These are phyloP conservation scores for Zoanthus sansibaricus DNA, from an alignment of 92 coral and sea anemone genomes.

Conservation along the genomic window DNA sequence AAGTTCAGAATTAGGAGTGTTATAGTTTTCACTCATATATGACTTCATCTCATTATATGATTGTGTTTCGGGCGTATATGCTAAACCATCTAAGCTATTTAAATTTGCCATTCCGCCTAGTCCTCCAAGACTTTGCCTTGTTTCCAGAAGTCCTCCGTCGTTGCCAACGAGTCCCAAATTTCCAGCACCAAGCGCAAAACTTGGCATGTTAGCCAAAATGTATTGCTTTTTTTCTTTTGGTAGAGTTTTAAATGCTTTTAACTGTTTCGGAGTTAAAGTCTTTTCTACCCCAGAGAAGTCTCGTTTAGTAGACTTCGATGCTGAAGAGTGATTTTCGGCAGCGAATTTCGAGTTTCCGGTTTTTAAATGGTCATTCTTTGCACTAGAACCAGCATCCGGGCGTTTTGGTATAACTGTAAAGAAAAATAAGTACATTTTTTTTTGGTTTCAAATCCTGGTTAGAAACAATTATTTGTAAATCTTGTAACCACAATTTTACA, in stretches of 20 bases:
- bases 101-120: constrained; percentile 39
- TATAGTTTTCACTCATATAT: constrained; percentile 27
- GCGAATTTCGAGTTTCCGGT: not conserved
- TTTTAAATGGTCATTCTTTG: not conserved
- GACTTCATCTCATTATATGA: constrained; percentile 49
- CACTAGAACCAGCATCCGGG: not conserved
- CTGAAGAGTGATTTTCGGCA: not conserved
- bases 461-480: not conserved
- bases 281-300: not conserved
- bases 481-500: not conserved
- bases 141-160: constrained; percentile 26
- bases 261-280: not conserved
- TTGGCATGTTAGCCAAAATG: constrained; percentile 75
- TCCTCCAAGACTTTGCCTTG: constrained; percentile 61
- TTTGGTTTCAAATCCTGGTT: not conserved
- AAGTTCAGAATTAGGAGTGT: constrained; percentile 18
- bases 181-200: constrained; percentile 49
- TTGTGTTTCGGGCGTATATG: constrained; percentile 24
- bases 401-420: constrained; percentile 34
- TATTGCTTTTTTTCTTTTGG: constrained; percentile 80
- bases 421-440: not conserved
- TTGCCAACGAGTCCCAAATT: constrained; percentile 41
- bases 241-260: constrained; percentile 19
- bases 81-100: constrained; percentile 44
- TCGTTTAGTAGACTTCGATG: constrained; percentile 27